phyloP scores from a whole-genome alignment of 2,113 vertebrate genomes.

The Empidonax traillii region DNA sequence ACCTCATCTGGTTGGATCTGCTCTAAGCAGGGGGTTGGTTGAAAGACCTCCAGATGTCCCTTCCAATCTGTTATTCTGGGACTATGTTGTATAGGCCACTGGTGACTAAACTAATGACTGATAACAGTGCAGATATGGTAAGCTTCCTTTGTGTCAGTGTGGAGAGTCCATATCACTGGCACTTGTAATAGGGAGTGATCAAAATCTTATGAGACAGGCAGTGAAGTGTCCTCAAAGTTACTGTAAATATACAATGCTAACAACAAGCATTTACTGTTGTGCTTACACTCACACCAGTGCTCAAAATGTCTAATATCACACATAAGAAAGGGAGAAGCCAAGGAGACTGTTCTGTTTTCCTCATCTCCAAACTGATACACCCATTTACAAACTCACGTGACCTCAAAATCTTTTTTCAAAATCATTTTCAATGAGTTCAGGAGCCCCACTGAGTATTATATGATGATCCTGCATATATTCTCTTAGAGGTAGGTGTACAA shows the following conservation, averaged over 20 bases:
- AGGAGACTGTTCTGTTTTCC: neutral
- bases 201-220: neutral
- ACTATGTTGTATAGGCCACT: neutral
- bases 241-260: neutral
- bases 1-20: neutral
- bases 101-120: neutral
- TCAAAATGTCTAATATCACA: neutral
- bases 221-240: neutral
- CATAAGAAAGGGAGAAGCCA: neutral
- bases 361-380: neutral
- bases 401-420: neutral
- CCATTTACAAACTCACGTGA: neutral
- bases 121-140: neutral
- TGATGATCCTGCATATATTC: neutral
- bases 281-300: neutral
- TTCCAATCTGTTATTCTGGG: neutral
- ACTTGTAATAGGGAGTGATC: neutral
- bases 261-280: neutral
- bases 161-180: neutral
- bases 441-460: neutral
- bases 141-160: neutral
- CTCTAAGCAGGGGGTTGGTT: neutral
- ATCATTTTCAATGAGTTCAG: neutral
- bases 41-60: neutral
- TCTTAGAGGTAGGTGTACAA: neutral